A percentile compares a stretch with the other conserved stretches of the same genome.
These are phyloP conservation scores for Tursiops truncatus DNA, from an alignment of 2,113 vertebrate species.

Conservation along the genomic window DNA sequence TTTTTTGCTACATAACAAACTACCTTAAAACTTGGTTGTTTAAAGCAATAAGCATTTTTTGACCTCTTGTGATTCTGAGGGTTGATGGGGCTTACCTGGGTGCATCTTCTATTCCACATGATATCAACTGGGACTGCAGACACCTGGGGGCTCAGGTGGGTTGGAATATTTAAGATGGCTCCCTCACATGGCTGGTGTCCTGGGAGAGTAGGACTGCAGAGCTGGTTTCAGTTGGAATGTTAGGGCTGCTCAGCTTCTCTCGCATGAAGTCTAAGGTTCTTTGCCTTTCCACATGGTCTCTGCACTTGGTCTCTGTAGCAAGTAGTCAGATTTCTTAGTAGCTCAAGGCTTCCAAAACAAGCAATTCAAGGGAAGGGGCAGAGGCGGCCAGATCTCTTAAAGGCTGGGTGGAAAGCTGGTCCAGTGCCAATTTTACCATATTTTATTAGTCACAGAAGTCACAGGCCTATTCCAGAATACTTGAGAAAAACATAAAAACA, in stretches of 20 bases:
- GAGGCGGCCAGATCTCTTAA: not conserved
- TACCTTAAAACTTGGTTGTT: not conserved
- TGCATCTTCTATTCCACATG: not conserved
- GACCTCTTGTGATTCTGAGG: not conserved
- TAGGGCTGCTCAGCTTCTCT: not conserved
- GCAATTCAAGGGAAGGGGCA: not conserved
- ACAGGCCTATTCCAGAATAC: not conserved
- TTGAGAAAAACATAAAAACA: not conserved
- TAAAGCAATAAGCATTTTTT: not conserved
- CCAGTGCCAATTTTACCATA: not conserved
- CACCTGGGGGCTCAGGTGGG: not conserved
- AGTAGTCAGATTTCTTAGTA: not conserved
- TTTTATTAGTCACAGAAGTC: not conserved
- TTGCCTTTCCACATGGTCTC: not conserved
- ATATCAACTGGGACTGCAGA: not conserved
- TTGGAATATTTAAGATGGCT: not conserved
- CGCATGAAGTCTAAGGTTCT: not conserved
- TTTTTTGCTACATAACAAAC: not conserved
- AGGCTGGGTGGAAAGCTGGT: not conserved
- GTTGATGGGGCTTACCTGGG: not conserved
- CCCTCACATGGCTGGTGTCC: not conserved
- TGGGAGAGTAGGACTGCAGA: not conserved
- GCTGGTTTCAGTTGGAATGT: not conserved
- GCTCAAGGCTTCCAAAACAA: not conserved
- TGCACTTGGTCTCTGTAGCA: not conserved